phyloP scores from a whole-genome alignment of 1,140 invertebrate genomes.

The Mizuhopecten yessoensis region DNA sequence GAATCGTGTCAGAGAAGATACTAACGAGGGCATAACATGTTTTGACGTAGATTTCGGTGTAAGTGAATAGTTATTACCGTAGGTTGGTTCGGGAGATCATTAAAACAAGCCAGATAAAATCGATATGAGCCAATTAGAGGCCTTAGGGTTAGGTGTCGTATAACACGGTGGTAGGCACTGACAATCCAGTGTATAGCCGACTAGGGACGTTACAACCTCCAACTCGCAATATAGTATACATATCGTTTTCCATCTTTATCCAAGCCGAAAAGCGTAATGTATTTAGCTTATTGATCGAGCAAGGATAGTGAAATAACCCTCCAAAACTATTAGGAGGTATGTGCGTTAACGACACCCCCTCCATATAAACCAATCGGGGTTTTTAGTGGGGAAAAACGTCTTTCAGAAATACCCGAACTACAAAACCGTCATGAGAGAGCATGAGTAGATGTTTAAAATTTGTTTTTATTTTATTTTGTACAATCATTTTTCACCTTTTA shows the following conservation, averaged over 20 bases:
- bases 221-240: background rate
- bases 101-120: conserved; percentile 6
- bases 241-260: background rate
- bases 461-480: too few species aligned
- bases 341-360: too few species aligned
- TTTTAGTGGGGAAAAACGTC: too few species aligned
- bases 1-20: background rate
- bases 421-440: too few species aligned
- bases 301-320: too few species aligned
- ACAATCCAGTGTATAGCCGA: background rate
- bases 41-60: background rate
- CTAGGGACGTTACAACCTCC: background rate
- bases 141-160: background rate
- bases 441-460: too few species aligned
- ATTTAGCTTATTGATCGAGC: too few species aligned
- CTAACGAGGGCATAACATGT: background rate
- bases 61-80: background rate
- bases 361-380: too few species aligned
- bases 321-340: too few species aligned
- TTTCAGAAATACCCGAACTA: too few species aligned
- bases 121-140: background rate
- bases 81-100: background rate
- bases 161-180: background rate
- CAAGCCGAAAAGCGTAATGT: too few species aligned
- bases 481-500: too few species aligned